Percentiles rank a stretch among this genome's conserved stretches.
These are phyloP conservation scores for Phymatocera aterrima DNA, from an alignment of 2,888 invertebrate species.

Conservation along the genomic window DNA sequence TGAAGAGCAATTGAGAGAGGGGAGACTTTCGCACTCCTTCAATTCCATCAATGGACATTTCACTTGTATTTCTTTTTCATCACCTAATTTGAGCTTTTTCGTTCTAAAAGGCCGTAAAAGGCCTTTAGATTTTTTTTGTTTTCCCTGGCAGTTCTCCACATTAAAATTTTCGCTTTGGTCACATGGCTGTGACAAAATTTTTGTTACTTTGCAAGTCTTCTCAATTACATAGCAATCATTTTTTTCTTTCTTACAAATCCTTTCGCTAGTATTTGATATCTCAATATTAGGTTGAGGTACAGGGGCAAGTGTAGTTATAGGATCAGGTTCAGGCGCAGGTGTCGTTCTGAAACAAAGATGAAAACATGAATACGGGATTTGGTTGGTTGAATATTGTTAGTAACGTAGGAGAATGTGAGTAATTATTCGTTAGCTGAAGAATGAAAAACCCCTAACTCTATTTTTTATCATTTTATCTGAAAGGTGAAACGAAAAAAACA, in stretches of 20 bases:
- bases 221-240: neutral
- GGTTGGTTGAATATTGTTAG: neutral
- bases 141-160: neutral
- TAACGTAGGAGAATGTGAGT: neutral
- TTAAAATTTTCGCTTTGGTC: neutral
- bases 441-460: neutral
- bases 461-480: too few relatives aligned
- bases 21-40: constrained; percentile 52
- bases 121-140: constrained; percentile 49
- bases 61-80: constrained; percentile 50
- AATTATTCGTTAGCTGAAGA: neutral
- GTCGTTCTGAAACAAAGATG: neutral
- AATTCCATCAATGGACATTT: constrained; percentile 20
- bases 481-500: too few relatives aligned
- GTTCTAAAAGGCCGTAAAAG: constrained; percentile 19
- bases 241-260: neutral
- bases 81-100: constrained; percentile 45
- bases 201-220: neutral
- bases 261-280: neutral
- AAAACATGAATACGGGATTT: neutral
- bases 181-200: neutral
- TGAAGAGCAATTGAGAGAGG: constrained; percentile 54
- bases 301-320: neutral
- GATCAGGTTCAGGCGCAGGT: neutral
- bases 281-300: too few relatives aligned